These are phyloP conservation scores for Galendromus occidentalis DNA, from an alignment of 1,140 invertebrate genomes.

Conservation along the genomic window DNA sequence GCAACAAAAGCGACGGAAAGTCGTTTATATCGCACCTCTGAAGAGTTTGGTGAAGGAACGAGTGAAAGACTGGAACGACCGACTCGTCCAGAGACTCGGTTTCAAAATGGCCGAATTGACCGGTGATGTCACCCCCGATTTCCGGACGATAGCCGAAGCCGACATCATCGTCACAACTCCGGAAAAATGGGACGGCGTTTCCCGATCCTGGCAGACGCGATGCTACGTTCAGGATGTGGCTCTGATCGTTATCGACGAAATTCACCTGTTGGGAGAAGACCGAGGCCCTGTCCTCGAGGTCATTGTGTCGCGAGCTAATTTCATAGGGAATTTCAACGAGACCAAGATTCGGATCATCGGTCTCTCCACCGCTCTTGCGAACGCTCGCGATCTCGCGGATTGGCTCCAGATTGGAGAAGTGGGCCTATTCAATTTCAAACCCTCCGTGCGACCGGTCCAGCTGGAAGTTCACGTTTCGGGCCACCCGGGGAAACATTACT, in stretches of 20 bases:
- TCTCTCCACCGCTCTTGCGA: conserved; percentile 88
- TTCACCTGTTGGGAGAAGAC: conserved; percentile 69
- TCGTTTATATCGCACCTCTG: conserved; percentile 94
- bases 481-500: conserved; percentile 91
- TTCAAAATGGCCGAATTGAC: conserved; percentile 81
- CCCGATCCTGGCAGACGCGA: conserved; percentile 86
- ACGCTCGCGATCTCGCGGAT: conserved; percentile 84
- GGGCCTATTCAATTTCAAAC: conserved; percentile 93
- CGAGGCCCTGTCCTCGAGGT: conserved; percentile 44
- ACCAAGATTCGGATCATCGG: conserved; percentile 62
- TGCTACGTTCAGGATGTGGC: conserved; percentile 79
- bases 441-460: conserved; percentile 88
- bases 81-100: conserved; percentile 52
- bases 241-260: conserved; percentile 93
- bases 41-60: conserved; percentile 92
- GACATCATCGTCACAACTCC: conserved; percentile 94
- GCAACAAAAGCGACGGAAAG: conserved; percentile 24
- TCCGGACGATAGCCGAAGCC: conserved; percentile 54
- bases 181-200: conserved; percentile 98
- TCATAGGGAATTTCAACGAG: conserved; percentile 66
- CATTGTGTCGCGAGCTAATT: conserved; percentile 57
- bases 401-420: conserved; percentile 72
- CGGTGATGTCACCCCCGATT: conserved; percentile 82
- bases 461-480: conserved; percentile 83
- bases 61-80: conserved; percentile 85